phyloP scores from a whole-genome alignment of 1,140 invertebrate genomes.

The Heliothis virescens region DNA sequence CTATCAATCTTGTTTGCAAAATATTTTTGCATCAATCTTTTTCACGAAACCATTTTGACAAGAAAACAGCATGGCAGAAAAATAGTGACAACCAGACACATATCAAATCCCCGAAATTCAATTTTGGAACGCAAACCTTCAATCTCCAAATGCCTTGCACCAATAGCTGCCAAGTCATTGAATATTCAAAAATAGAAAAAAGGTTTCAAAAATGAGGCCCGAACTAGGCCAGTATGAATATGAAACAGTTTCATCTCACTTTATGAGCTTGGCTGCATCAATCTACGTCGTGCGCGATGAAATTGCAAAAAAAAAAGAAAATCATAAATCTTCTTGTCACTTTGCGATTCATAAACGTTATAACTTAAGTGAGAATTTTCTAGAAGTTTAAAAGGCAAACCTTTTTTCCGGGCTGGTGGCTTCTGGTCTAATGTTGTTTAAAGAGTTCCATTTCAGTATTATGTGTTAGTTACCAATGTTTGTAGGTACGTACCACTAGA shows the following conservation, averaged over 20 bases:
- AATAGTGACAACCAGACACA: not conserved
- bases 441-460: not conserved
- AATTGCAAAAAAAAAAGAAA: slow-evolving; percentile 33
- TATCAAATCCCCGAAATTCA: not conserved
- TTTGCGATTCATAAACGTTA: slow-evolving; percentile 32
- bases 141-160: not conserved
- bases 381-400: not conserved
- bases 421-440: not conserved
- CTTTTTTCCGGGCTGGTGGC: not conserved
- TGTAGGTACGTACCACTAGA: too few species aligned
- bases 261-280: slow-evolving; percentile 36
- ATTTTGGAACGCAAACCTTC: not conserved
- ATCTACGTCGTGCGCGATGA: slow-evolving; percentile 35
- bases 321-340: slow-evolving; percentile 37
- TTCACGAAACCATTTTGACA: not conserved
- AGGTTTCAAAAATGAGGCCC: not conserved
- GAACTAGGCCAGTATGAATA: slow-evolving; percentile 27
- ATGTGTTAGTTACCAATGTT: too few species aligned
- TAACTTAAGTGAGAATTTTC: not conserved
- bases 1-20: not conserved
- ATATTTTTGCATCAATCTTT: not conserved
- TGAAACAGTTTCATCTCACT: slow-evolving; percentile 32
- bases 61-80: not conserved
- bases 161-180: not conserved
- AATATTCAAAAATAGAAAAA: slow-evolving; percentile 36